Conservation (phyloP, 2,797 vertebrate genomes). For the Chaetodon trifasciatus region DNA sequence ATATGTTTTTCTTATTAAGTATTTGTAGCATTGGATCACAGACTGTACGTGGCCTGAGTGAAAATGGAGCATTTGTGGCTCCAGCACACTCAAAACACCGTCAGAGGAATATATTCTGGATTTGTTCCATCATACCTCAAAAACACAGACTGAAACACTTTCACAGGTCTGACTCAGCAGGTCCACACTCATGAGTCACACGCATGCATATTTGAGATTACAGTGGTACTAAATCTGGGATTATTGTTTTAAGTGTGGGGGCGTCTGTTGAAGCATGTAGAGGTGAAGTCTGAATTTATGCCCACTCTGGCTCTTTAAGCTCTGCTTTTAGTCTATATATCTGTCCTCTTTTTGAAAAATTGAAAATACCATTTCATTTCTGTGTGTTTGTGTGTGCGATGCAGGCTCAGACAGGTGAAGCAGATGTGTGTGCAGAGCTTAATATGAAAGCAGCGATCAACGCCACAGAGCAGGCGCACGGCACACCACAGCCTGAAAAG, state of each 20-base stretch:
- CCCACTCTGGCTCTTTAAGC: neutral
- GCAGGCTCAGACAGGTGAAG: constrained; percentile 77
- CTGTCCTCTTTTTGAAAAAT: constrained; percentile 1
- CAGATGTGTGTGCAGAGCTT: constrained; percentile 61
- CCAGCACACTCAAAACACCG: neutral
- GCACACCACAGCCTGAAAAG: constrained; percentile 74
- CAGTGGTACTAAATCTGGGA: constrained; percentile 17
- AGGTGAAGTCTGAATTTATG: constrained; percentile 4
- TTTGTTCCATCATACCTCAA: neutral
- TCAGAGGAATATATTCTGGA: neutral
- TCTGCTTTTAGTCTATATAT: neutral
- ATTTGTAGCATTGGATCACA: neutral
- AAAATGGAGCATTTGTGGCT: neutral
- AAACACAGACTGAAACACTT: neutral
- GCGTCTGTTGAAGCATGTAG: neutral
- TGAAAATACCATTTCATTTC: neutral
- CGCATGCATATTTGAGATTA: constrained; percentile 13
- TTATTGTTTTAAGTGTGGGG: constrained; percentile 40
- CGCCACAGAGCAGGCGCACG: constrained; percentile 53
- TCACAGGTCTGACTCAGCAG: constrained; percentile 5
- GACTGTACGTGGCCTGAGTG: neutral
- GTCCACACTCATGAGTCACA: neutral
- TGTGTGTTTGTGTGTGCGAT: constrained; percentile 32
- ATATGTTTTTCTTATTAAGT: neutral
- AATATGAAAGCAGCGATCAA: constrained; percentile 50